These are phyloP conservation scores for Torymus tubicola DNA, from an alignment of 2,888 invertebrate genomes.

Conservation along the genomic window DNA sequence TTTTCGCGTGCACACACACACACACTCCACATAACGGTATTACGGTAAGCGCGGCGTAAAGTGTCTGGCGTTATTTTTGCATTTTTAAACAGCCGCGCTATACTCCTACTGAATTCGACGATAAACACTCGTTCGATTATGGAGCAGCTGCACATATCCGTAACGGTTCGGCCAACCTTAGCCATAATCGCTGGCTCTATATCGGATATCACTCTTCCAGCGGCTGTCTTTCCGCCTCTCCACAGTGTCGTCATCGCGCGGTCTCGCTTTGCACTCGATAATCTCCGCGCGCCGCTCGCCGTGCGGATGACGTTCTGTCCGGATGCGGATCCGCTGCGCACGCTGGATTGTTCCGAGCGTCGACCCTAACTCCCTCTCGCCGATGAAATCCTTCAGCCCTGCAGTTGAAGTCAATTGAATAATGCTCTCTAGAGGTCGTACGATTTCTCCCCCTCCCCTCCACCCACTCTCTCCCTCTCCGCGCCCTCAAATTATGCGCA, in stretches of 20 bases:
- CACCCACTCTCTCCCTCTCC: not conserved
- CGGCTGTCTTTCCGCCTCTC: not conserved
- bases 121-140: too few species aligned
- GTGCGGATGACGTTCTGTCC: constrained; percentile 50
- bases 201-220: not conserved
- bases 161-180: too few species aligned
- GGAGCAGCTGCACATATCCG: too few species aligned
- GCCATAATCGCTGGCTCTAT: not conserved
- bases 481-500: not conserved
- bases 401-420: constrained; percentile 46
- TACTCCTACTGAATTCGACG: too few species aligned
- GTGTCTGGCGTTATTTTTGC: too few species aligned
- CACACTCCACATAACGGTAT: too few species aligned
- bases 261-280: constrained; percentile 26
- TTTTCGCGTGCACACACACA: too few species aligned
- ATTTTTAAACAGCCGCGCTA: too few species aligned
- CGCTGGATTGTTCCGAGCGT: constrained; percentile 49
- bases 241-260: not conserved
- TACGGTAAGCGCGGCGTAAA: too few species aligned
- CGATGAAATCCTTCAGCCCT: constrained; percentile 44
- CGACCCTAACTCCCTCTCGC: not conserved
- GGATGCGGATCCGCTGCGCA: constrained; percentile 17
- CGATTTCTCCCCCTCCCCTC: not conserved
- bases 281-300: constrained; percentile 17
- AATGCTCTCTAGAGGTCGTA: constrained; percentile 31